These are phyloP conservation scores for Bombus confusus DNA, from an alignment of 1,140 invertebrate genomes.

Conservation along the genomic window DNA sequence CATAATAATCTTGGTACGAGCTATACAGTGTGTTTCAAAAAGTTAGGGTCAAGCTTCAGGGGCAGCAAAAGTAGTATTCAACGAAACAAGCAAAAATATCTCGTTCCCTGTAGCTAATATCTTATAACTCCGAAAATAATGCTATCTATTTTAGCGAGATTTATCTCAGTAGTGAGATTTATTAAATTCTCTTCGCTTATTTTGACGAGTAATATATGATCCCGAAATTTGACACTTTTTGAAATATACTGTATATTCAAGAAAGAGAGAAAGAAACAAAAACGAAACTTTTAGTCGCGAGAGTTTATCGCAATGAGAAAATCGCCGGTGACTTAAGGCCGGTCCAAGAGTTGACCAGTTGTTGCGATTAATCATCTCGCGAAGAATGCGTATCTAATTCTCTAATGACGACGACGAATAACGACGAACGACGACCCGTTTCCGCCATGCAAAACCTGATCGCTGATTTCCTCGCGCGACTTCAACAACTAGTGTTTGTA, in stretches of 20 bases:
- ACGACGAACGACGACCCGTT: background rate
- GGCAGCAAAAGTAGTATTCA: background rate
- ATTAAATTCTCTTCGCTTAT: no score
- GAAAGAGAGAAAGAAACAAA: background rate
- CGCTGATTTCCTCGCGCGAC: background rate
- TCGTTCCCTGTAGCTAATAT: background rate
- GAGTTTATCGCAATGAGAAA: conserved; percentile 5
- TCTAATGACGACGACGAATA: background rate
- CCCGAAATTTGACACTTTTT: background rate
- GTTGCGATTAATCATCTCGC: background rate
- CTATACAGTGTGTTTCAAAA: background rate
- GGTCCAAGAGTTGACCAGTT: background rate
- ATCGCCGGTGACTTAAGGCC: background rate
- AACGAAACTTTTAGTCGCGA: background rate
- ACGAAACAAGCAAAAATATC: background rate
- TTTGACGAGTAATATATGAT: background rate
- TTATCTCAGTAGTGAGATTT: no score
- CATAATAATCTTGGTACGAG: background rate
- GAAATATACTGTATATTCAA: background rate
- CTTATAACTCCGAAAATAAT: background rate
- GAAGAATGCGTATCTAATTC: background rate
- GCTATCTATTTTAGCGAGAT: background rate
- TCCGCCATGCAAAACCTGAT: background rate
- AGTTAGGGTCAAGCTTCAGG: background rate
- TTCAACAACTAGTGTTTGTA: background rate